Conservation (phyloP, 1,140 invertebrate species). For the silkworm (Bombyx mori) region ASM3026992v2 NC_085125.1:11810501-11811000, state of each 20-base stretch:
- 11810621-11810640: constrained; percentile 31
- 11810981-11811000: too few relatives aligned
- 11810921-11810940: too few relatives aligned
- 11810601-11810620: constrained; percentile 11
- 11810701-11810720: constrained; percentile 33
- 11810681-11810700: constrained; percentile 27
- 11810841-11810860: too few relatives aligned
- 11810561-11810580: constrained; percentile 6
- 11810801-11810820: too few relatives aligned
- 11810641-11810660: constrained; percentile 37
- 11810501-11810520: constrained; percentile 6
- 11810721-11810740: constrained; percentile 40
- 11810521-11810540: constrained; percentile 6
- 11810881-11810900: too few relatives aligned
- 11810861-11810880: too few relatives aligned
- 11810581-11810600: constrained; percentile 1
- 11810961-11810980: too few relatives aligned
- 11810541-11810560: constrained; percentile 1
- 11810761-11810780: constrained; percentile 5
- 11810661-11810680: constrained; percentile 54
- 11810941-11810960: too few relatives aligned
- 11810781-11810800: background rate
- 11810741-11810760: constrained; percentile 7
- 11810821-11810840: too few relatives aligned
- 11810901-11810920: too few relatives aligned